Base-by-base conservation (phyloP, 2,888 invertebrate species). In the Volucella zonaria region DNA sequence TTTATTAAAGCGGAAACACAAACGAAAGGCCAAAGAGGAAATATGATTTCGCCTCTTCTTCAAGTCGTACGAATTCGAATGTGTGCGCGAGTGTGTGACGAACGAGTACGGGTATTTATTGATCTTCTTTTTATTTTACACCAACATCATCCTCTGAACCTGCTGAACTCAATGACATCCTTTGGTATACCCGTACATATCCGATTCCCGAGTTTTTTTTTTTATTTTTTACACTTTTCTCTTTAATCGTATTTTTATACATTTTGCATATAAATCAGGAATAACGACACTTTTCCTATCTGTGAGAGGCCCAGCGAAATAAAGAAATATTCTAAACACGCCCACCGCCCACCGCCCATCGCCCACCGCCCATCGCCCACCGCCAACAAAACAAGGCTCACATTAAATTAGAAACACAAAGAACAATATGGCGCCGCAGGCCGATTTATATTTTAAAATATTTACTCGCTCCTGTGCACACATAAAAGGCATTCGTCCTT, bases 191-290 rank as follows among this genome's bases (percentile, higher is more conserved):
- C 6, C 31, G 31, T 31, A 31, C 31, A 31, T 31, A 31, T 31
- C 4, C 31, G 31, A 6, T 15, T n/a, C n/a, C 15, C n/a, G 15
- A 14, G 15, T 31, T n/a, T 14, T 11, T 42, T 42, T 40, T 14
- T 12, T 38, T 40, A 49, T 68, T 77, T n/a, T n/a, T n/a, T 1
- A 1, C 1, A 1, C 10, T 14, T 11, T 42, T 42, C 18, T 14
- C 4, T 38, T 40, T 56, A 62, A 67, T 58, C 40, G 58, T 51
- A 38, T 38, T 62, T 75, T 61, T 71, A 64, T 64, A 49, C 43
- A 70, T 64, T 78, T 62, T 70, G 70, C 64, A 71, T 70, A 78
- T 71, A 71, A 71, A 78, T 70, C 78, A 78, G 78, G 47, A 64
- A 64, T 67, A 76, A 64, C 42, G 8, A 10, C 56, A 38, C 56